Base-by-base conservation (phyloP, 2,797 vertebrate genomes). In the Staurois parvus region DNA sequence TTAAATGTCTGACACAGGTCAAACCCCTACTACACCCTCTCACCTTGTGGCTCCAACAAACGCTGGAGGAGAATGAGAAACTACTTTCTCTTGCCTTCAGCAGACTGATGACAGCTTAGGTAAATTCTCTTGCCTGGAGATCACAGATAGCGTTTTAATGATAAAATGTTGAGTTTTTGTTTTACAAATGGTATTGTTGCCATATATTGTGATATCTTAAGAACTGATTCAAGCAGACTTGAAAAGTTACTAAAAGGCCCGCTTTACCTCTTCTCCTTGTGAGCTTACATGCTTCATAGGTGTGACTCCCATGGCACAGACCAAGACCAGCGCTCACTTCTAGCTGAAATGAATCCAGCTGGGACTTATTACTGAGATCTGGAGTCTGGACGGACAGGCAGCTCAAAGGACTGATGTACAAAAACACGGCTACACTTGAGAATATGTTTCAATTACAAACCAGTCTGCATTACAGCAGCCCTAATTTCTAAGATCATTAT, bases 341-440 rank as follows among this genome's bases (percentile, higher is more conserved):
- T 78, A 73, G n/a, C 72, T 34, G 72, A 72, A 82, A 77, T 40
- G 73, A 73, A 86, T 66, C 70, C 85, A 86, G 66, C 37, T 83
- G 85, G 80, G 85, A 79, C 74, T 73, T 81, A 42, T 86, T 86
- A 86, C 28, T 32, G 12, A n/a, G 52, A 68, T 86, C 79, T 82
- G 80, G 67, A 83, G 80, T 86, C 80, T 86, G 85, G 85, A 86
- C 80, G 77, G 29, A 86, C 80, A 78, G 29, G 45, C 79, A 76
- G 52, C 45, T 77, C 79, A 77, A 45, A 73, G 79, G 59, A 81
- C 70, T 21, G 52, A 78, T 78, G 68, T 76, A 67, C 67, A 69
- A 69, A 76, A 85, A 76, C 42, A 62, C 52, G 32, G n/a, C 24
- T 68, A 48, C 34, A 9, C 66, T 66, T 24, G 30, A 32, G n/a